Percentiles rank a stretch among this genome's conserved stretches.
Conservation (phyloP, 2,888 invertebrate genomes). For the Ctenicera cuprea region DNA sequence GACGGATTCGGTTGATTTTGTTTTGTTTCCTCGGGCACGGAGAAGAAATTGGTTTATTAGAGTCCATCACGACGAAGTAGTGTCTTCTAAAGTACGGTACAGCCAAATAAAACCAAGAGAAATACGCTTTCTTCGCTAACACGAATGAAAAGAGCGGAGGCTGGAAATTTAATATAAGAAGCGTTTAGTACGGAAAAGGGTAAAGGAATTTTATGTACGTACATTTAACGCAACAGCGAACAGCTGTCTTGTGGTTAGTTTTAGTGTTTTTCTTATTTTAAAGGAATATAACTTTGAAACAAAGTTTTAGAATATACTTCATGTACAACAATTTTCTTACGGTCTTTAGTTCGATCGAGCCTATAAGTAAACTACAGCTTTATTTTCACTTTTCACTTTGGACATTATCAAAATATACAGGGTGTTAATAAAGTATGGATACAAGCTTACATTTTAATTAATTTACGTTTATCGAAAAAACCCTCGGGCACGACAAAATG, state of each 20-base stretch:
- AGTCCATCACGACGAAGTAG: constrained; percentile 20
- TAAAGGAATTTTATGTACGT: constrained; percentile 9
- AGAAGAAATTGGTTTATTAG: constrained; percentile 39
- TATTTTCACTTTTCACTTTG: no score
- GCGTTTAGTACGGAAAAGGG: not conserved
- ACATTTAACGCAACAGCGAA: not conserved
- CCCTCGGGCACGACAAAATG: no score
- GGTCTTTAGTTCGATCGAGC: no score
- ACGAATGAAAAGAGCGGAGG: constrained; percentile 7
- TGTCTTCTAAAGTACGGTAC: constrained; percentile 18
- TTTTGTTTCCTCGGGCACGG: constrained; percentile 36
- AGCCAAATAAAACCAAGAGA: constrained; percentile 21
- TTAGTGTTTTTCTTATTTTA: not conserved
- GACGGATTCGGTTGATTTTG: constrained; percentile 35
- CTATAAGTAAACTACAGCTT: no score
- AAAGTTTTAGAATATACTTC: no score
- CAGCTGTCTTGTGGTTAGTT: constrained; percentile 1
- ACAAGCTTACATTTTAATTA: no score
- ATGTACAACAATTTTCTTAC: no score
- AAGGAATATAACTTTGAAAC: no score
- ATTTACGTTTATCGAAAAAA: no score
- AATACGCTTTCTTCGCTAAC: constrained; percentile 11
- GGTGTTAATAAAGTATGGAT: no score
- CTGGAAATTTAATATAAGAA: constrained; percentile 17
- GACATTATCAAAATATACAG: no score